A percentile compares a stretch with the other conserved stretches of the same genome.
phyloP scores from a whole-genome alignment of 2,888 invertebrate species.

The Nomada fucata region DNA sequence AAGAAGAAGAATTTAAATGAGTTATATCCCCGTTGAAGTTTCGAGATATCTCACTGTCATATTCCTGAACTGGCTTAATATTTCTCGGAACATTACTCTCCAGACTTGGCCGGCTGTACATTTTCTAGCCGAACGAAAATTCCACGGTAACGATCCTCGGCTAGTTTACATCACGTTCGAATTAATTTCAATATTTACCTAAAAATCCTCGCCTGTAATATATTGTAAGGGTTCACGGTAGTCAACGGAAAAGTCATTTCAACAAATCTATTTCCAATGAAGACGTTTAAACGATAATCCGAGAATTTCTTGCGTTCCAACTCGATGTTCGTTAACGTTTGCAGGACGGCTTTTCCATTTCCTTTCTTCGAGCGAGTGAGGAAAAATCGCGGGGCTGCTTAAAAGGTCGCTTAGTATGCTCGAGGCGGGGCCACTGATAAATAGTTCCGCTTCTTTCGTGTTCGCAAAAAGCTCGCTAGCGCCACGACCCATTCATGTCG shows the following conservation, averaged over 20 bases:
- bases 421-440: conserved; percentile 76
- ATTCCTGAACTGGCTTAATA: conserved; percentile 1
- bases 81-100: neutral
- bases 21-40: neutral
- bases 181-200: too few species aligned
- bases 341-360: conserved; percentile 48
- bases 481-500: conserved; percentile 78
- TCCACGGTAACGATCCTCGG: too few species aligned
- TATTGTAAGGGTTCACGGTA: neutral
- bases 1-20: conserved; percentile 14
- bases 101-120: neutral
- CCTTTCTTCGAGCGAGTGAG: neutral
- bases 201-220: too few species aligned
- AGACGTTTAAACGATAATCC: conserved; percentile 53
- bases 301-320: conserved; percentile 33
- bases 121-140: neutral
- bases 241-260: neutral
- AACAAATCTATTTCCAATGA: conserved; percentile 39
- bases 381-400: conserved; percentile 65
- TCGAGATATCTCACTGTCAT: conserved; percentile 1
- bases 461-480: conserved; percentile 75
- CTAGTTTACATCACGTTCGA: too few species aligned
- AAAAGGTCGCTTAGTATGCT: conserved; percentile 69
- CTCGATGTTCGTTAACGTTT: conserved; percentile 27
- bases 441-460: conserved; percentile 73